Percentiles rank a stretch among this genome's conserved stretches.
Conservation (phyloP, 2,113 vertebrate species). For the Coryphaenoides rupestris region DNA sequence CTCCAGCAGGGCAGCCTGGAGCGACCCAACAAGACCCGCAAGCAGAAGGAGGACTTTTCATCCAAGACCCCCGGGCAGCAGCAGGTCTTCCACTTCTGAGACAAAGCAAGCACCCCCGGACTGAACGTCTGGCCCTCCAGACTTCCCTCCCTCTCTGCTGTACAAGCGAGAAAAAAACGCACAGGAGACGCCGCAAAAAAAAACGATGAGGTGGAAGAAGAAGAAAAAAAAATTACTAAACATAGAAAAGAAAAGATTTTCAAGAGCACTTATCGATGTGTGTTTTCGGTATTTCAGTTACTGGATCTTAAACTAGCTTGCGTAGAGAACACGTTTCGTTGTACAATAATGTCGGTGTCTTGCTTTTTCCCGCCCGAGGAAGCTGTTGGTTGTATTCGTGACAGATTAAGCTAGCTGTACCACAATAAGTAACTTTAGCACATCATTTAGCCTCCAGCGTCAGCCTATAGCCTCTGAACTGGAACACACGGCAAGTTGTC, state of each 20-base stretch:
- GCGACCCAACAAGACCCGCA: constrained; percentile 84
- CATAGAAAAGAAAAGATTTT: constrained; percentile 17
- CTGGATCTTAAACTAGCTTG: constrained; percentile 39
- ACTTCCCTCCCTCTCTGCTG: constrained; percentile 9
- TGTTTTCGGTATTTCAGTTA: constrained; percentile 43
- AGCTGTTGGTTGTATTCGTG: constrained; percentile 39
- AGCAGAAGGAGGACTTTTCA: constrained; percentile 88
- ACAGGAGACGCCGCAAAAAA: constrained; percentile 21
- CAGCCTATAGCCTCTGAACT: too few species aligned
- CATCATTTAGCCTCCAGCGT: too few species aligned
- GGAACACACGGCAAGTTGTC: too few species aligned
- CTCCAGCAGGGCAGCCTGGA: constrained; percentile 86
- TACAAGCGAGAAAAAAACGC: constrained; percentile 1
- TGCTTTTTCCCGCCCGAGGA: constrained; percentile 48
- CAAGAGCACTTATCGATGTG: constrained; percentile 36
- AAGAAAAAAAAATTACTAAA: neutral
- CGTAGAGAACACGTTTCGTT: constrained; percentile 43
- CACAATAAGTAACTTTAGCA: too few species aligned
- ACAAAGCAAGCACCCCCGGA: constrained; percentile 20
- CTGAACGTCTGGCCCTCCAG: constrained; percentile 20
- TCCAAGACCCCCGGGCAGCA: constrained; percentile 88
- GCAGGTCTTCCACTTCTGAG: constrained; percentile 86
- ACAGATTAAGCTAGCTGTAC: constrained; percentile 42
- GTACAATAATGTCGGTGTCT: constrained; percentile 40
- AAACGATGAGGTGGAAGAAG: neutral